Evolutionary conservation across 1,140 invertebrate species (phyloP).

Genomic region (Scaptomyza hsui): DNA sequence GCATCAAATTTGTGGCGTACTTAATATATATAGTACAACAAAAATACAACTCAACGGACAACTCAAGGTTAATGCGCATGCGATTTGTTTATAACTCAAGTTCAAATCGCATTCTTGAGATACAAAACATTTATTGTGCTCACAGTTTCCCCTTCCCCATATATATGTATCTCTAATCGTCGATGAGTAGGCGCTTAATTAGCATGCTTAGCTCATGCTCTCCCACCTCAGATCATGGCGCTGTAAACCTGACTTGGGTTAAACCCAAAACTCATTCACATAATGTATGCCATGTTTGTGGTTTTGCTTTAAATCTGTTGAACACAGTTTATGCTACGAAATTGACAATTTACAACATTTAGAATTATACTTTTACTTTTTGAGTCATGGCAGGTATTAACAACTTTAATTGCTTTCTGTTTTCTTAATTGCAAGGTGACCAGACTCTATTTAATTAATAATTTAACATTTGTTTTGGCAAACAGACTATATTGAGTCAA

Average conservation of each 20-base stretch:
- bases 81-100: conserved; percentile 64
- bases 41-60: conserved; percentile 15
- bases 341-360: not conserved
- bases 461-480: no score
- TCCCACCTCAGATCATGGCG: conserved; percentile 14
- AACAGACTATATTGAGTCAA: no score
- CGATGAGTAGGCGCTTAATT: conserved; percentile 49
- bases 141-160: not conserved
- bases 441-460: no score
- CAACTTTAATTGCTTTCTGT: not conserved
- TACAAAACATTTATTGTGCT: not conserved
- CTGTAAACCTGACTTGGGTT: conserved; percentile 14
- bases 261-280: conserved; percentile 25
- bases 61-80: conserved; percentile 55
- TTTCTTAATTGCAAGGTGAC: not conserved
- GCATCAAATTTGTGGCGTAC: conserved; percentile 26
- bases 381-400: not conserved
- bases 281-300: not conserved
- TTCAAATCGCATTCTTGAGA: conserved; percentile 67
- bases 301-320: not conserved
- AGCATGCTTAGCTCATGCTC: conserved; percentile 52
- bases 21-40: not conserved
- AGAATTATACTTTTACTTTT: not conserved
- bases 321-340: conserved; percentile 1
- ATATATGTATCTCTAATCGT: conserved; percentile 1